A percentile compares a stretch with the other conserved stretches of the same genome.
Conservation (phyloP, 2,888 invertebrate species). For the Drosophila borealis region DNA sequence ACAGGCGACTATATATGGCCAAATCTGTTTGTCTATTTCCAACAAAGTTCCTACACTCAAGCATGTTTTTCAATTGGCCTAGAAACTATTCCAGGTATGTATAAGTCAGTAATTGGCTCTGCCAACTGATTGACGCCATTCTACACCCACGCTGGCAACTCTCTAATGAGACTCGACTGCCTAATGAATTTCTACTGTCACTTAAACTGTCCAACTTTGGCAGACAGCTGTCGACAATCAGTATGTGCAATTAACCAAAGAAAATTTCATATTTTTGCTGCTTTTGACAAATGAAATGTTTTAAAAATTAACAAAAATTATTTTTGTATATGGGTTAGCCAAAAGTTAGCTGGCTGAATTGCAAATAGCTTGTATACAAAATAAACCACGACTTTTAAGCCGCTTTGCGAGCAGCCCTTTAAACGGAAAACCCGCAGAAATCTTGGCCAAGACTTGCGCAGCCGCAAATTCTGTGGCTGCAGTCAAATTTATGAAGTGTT, state of each 20-base stretch:
- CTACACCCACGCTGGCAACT: too few species aligned
- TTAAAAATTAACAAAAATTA: background rate
- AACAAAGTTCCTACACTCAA: too few species aligned
- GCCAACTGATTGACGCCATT: too few species aligned
- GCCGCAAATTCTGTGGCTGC: conserved; percentile 5
- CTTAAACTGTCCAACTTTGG: conserved; percentile 1
- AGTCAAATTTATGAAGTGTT: conserved; percentile 50
- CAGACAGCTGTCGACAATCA: conserved; percentile 36
- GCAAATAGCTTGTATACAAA: conserved; percentile 1
- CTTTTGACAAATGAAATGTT: background rate
- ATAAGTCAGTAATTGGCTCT: too few species aligned
- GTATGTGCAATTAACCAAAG: conserved; percentile 3
- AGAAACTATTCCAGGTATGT: too few species aligned
- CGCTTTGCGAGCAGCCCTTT: background rate
- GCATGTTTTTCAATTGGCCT: too few species aligned
- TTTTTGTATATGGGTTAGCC: conserved; percentile 23
- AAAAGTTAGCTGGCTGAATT: background rate
- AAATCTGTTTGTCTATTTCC: too few species aligned
- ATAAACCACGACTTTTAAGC: conserved; percentile 1
- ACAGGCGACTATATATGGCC: too few species aligned
- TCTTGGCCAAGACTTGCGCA: background rate
- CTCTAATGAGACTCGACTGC: background rate
- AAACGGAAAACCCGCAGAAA: conserved; percentile 5
- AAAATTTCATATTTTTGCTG: conserved; percentile 1
- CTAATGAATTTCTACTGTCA: conserved; percentile 1